Percentiles rank a stretch among this genome's conserved stretches.
phyloP scores from a whole-genome alignment of 2,888 invertebrate species.

The Andrena hattorfiana region DNA sequence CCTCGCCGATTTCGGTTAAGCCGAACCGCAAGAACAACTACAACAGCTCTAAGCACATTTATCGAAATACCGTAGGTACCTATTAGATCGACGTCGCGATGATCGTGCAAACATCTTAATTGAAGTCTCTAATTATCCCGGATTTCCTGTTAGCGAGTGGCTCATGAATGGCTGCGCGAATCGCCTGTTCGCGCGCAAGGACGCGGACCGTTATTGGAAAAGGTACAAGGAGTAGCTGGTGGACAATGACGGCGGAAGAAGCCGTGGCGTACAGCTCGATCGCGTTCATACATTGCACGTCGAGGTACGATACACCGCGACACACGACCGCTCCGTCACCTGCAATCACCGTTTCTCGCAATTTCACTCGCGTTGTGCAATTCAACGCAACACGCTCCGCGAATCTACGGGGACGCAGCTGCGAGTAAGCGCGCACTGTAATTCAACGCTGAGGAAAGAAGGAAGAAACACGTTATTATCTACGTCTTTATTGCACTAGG shows the following conservation, averaged over 20 bases:
- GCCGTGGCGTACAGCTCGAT: conserved; percentile 19
- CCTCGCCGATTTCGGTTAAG: too few species aligned
- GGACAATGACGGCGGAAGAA: conserved; percentile 35
- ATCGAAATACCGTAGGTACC: too few species aligned
- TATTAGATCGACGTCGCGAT: conserved; percentile 7
- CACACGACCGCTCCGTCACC: conserved; percentile 29
- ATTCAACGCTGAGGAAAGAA: neutral
- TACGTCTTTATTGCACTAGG: too few species aligned
- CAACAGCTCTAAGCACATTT: too few species aligned
- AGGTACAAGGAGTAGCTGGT: conserved; percentile 33
- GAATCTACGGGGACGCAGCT: conserved; percentile 1
- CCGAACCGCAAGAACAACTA: too few species aligned
- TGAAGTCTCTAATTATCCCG: conserved; percentile 23
- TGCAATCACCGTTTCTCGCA: conserved; percentile 34
- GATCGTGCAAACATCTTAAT: conserved; percentile 5
- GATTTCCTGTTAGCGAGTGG: conserved; percentile 17
- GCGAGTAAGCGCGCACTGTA: neutral
- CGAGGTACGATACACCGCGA: conserved; percentile 5
- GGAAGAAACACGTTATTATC: neutral
- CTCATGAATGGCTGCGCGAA: conserved; percentile 36
- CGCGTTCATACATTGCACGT: neutral
- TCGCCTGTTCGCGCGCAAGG: conserved; percentile 42
- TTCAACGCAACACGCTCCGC: conserved; percentile 5
- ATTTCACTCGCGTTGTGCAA: conserved; percentile 41
- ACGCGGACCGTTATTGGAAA: conserved; percentile 38